These are phyloP conservation scores for Xyrichtys novacula DNA, from an alignment of 2,797 vertebrate genomes.

Conservation along the genomic window DNA sequence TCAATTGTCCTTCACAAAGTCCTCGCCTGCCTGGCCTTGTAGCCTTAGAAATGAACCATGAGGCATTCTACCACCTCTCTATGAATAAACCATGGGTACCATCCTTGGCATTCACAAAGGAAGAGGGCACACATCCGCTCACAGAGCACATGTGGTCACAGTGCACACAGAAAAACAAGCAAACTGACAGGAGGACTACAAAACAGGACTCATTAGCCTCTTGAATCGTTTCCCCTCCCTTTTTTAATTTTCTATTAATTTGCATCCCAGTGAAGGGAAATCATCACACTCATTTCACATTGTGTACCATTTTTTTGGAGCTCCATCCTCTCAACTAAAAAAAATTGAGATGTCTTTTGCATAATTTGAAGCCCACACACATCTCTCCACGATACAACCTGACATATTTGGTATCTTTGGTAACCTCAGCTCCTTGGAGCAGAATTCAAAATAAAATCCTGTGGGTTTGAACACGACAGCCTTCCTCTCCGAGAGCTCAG, in stretches of 20 bases:
- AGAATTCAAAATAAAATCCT: constrained; percentile 26
- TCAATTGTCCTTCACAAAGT: constrained; percentile 46
- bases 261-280: neutral
- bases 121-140: constrained; percentile 49
- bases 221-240: neutral
- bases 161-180: constrained; percentile 14
- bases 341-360: neutral
- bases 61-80: constrained; percentile 53
- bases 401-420: constrained; percentile 36
- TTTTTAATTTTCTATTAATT: constrained; percentile 3
- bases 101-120: constrained; percentile 57
- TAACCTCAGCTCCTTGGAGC: constrained; percentile 6
- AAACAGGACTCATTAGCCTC: constrained; percentile 5
- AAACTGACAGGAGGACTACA: constrained; percentile 26
- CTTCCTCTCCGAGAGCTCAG: constrained; percentile 10
- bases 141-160: constrained; percentile 30
- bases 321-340: neutral
- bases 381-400: constrained; percentile 26
- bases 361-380: constrained; percentile 17
- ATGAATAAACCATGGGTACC: constrained; percentile 73
- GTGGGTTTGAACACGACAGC: constrained; percentile 24
- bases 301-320: constrained; percentile 1
- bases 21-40: constrained; percentile 32
- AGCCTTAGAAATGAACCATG: constrained; percentile 56
- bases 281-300: neutral